Conservation (phyloP, 2,797 vertebrate genomes). For the Myotis findleyi region DNA sequence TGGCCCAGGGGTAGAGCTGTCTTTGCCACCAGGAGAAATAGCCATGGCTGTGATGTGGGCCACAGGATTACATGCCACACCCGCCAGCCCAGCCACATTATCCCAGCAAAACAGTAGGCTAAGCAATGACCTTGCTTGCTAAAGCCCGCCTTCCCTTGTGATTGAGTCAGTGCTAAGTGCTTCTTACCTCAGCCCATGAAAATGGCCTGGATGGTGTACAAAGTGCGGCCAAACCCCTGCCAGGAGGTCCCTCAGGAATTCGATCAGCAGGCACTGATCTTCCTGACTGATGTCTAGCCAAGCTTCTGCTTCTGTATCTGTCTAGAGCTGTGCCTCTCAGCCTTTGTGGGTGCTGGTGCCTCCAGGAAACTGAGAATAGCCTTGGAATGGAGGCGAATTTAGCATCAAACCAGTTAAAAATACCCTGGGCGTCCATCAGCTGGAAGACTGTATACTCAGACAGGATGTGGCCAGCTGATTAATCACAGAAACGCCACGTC, state of each 20-base stretch:
- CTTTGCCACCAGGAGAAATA: not conserved
- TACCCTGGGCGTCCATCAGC: not conserved
- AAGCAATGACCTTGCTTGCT: not conserved
- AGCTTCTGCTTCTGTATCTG: conserved; percentile 69
- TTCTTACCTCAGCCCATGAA: not conserved
- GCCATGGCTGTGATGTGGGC: not conserved
- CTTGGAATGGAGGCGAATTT: conserved; percentile 57
- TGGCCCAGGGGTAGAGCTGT: not conserved
- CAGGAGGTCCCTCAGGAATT: conserved; percentile 19
- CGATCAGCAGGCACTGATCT: conserved; percentile 17
- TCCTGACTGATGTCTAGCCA: conserved; percentile 61
- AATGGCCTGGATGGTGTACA: conserved; percentile 47
- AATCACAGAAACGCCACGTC: not conserved
- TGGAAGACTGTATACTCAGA: not conserved
- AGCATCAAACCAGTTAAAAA: conserved; percentile 43
- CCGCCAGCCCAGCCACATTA: not conserved
- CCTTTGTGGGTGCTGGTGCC: conserved; percentile 11
- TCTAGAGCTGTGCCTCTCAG: conserved; percentile 44
- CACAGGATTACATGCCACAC: not conserved
- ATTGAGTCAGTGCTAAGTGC: not conserved
- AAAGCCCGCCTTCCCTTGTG: not conserved
- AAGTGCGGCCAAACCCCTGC: conserved; percentile 28
- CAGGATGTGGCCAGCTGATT: not conserved
- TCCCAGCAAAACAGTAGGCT: not conserved
- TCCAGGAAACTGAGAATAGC: not conserved